phyloP scores from a whole-genome alignment of 1,140 invertebrate genomes.

The Mercenaria mercenaria region DNA sequence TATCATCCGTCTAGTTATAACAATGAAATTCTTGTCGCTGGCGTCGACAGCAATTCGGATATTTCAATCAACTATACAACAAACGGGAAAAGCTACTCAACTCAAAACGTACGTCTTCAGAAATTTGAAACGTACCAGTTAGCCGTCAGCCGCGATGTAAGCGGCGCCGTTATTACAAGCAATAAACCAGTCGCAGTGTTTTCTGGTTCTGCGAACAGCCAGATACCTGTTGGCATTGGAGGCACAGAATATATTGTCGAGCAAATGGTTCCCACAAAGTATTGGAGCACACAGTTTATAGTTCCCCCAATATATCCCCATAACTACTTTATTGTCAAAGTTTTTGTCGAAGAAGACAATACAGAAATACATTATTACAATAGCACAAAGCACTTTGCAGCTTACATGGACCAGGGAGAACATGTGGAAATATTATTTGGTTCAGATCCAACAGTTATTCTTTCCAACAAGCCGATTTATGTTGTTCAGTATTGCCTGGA shows the following conservation, averaged over 20 bases:
- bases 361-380: background rate
- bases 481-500: background rate
- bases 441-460: background rate
- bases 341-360: background rate
- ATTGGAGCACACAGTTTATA: background rate
- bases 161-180: background rate
- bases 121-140: background rate
- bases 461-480: background rate
- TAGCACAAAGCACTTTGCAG: background rate
- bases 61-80: background rate
- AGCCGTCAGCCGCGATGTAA: background rate
- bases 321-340: background rate
- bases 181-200: constrained; percentile 19
- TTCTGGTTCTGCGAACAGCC: background rate
- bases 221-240: constrained; percentile 14
- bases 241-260: background rate
- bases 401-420: background rate
- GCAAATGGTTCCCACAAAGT: background rate
- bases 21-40: background rate
- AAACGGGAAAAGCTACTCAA: background rate
- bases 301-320: background rate
- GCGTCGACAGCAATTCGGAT: background rate
- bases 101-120: background rate
- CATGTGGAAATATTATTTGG: background rate
- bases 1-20: background rate